Base-by-base conservation (phyloP, 2,113 vertebrate genomes). In the Centropus bengalensis region DNA sequence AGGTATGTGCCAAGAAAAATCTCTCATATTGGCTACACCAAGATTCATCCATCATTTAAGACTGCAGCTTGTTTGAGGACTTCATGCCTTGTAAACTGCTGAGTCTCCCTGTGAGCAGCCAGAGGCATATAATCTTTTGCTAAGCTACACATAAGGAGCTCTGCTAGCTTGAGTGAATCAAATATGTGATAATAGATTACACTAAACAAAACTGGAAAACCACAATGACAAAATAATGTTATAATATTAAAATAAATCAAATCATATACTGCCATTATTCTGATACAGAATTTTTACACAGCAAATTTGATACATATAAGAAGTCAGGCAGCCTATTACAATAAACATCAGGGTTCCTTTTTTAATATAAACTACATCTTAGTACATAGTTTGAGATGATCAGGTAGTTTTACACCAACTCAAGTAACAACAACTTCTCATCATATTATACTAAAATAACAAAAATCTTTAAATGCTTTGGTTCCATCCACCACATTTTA, bases 271-370 rank as follows among this genome's bases (percentile, higher is more conserved):
- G 94, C 90, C 91, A 89, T 97, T 97, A 98, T 98, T 98, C 98
- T 98, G 98, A 98, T 98, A 98, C 97, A 98, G 98, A 98, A 98
- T 97, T 98, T 97, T 98, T 96, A 96, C 94, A 97, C 95, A 96
- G 97, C 90, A 97, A 96, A 95, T 96, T 86, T 55, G 56, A 93
- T 97, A 97, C 67, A 96, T 89, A 66, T 97, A 96, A 88, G 95
- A 95, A 96, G 95, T 97, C 93, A 93, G 93, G 95, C 88, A 93
- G 96, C 74, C 82, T 79, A 91, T 95, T 95, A 95, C 79, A 96
- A 91, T 38, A 95, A 68, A 97, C 59, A 92, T 97, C 90, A 89
- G n/a, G 64, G 82, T 95, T 97, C 94, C 86, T 96, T 94, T 94
- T 92, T 88, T 94, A 95, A 95, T 93, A 97, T 91, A 97, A 97